These are phyloP conservation scores for Paelopatides confundens DNA, from an alignment of 53 echinoderm and acorn worm species.

Conservation along the genomic window DNA sequence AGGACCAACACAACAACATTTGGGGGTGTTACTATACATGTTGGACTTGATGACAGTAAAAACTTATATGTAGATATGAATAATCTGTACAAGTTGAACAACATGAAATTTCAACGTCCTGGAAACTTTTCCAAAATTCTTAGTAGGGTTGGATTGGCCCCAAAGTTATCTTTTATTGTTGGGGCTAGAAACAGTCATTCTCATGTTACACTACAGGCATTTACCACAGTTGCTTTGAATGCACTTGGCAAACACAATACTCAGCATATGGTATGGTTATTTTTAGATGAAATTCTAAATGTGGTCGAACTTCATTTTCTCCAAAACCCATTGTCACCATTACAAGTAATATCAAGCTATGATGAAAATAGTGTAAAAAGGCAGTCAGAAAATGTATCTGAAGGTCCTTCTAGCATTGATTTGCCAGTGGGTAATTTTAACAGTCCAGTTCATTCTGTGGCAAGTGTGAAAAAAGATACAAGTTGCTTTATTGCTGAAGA, in stretches of 20 bases:
- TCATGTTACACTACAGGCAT: background rate
- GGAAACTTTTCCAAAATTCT: background rate
- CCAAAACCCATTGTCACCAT: background rate
- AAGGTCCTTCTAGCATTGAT: background rate
- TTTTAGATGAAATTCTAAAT: background rate
- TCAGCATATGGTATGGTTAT: background rate
- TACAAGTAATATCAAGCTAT: background rate
- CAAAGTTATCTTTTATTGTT: background rate
- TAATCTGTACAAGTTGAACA: background rate
- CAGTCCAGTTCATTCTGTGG: background rate
- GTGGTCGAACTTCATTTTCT: background rate
- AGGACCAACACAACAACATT: background rate
- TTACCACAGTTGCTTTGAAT: background rate
- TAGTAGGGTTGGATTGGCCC: background rate
- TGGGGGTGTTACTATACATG: background rate
- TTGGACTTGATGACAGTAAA: background rate
- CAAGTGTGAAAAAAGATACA: background rate
- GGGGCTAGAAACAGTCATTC: background rate
- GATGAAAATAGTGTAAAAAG: background rate
- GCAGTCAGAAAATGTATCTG: background rate
- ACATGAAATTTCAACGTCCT: background rate
- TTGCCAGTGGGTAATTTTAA: background rate
- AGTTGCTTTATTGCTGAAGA: background rate
- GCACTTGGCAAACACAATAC: background rate
- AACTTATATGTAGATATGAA: background rate